Conservation (phyloP, 1,140 invertebrate species). For the Heliothis subflexa region DNA sequence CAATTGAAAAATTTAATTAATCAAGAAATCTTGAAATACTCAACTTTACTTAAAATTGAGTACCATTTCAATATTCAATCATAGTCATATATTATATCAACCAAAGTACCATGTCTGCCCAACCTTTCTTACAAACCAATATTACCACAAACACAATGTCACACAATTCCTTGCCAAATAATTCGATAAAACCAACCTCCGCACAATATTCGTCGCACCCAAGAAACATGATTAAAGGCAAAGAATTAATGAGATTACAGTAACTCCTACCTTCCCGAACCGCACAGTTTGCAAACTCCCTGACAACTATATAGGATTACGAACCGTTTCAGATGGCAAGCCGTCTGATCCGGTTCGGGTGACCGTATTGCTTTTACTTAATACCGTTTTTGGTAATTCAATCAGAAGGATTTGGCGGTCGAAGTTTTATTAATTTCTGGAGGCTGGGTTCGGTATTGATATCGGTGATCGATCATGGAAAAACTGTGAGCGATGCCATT, state of each 20-base stretch:
- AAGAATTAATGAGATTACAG: constrained; percentile 28
- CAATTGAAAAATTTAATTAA: no score
- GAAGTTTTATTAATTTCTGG: constrained; percentile 1
- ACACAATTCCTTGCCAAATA: not conserved
- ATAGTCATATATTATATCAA: no score
- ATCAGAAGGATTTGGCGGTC: constrained; percentile 10
- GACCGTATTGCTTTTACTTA: constrained; percentile 1
- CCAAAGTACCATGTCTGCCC: not conserved
- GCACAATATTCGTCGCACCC: not conserved
- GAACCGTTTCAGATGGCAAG: not conserved
- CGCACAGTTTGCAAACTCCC: constrained; percentile 1
- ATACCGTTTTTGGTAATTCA: constrained; percentile 16
- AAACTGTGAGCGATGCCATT: no score
- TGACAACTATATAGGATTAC: constrained; percentile 25
- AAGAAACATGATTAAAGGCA: constrained; percentile 7
- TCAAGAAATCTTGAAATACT: no score
- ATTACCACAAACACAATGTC: not conserved
- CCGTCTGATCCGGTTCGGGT: not conserved
- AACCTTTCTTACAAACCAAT: not conserved
- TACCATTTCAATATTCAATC: no score
- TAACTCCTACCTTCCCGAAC: not conserved
- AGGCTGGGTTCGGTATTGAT: not conserved
- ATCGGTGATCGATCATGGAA: no score
- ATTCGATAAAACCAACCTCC: not conserved
- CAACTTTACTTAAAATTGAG: no score